These are phyloP conservation scores for Podarcis lilfordi DNA, from an alignment of 2,797 vertebrate species.

Conservation along the genomic window DNA sequence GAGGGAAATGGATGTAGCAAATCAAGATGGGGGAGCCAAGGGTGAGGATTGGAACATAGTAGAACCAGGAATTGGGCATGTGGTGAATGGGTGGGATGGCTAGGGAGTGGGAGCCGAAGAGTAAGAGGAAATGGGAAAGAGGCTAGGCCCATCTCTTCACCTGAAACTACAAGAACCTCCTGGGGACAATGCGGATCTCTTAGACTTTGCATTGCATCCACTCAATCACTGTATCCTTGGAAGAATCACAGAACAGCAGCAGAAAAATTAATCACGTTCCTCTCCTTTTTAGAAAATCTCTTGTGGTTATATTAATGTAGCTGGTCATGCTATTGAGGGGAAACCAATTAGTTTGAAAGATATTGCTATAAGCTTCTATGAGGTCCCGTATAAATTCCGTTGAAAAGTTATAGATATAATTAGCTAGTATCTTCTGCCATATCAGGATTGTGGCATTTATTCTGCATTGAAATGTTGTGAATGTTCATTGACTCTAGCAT, in stretches of 20 bases:
- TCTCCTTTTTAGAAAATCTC: slow-evolving; percentile 4
- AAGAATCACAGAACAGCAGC: not conserved
- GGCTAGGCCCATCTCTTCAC: not conserved
- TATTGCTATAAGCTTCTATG: slow-evolving; percentile 8
- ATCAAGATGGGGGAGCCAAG: not conserved
- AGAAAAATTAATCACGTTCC: not conserved
- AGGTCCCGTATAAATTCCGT: slow-evolving; percentile 39
- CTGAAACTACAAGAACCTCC: not conserved
- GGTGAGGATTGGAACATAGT: not conserved
- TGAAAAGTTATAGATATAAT: slow-evolving; percentile 42
- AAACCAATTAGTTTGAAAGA: slow-evolving; percentile 56
- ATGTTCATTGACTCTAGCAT: slow-evolving; percentile 57
- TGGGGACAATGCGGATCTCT: not conserved
- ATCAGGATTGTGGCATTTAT: slow-evolving; percentile 62
- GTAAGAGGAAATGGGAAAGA: not conserved
- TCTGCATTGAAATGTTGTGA: slow-evolving; percentile 58
- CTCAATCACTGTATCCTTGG: not conserved
- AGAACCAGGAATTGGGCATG: not conserved
- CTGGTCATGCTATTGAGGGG: slow-evolving; percentile 41
- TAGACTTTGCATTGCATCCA: not conserved
- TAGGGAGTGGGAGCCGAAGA: not conserved
- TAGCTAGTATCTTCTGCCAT: slow-evolving; percentile 9
- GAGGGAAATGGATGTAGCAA: not conserved
- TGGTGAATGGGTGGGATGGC: not conserved
- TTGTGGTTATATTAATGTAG: slow-evolving; percentile 49